These are phyloP conservation scores for Solenopsis fugax DNA, from an alignment of 1,140 invertebrate species.

Conservation along the genomic window DNA sequence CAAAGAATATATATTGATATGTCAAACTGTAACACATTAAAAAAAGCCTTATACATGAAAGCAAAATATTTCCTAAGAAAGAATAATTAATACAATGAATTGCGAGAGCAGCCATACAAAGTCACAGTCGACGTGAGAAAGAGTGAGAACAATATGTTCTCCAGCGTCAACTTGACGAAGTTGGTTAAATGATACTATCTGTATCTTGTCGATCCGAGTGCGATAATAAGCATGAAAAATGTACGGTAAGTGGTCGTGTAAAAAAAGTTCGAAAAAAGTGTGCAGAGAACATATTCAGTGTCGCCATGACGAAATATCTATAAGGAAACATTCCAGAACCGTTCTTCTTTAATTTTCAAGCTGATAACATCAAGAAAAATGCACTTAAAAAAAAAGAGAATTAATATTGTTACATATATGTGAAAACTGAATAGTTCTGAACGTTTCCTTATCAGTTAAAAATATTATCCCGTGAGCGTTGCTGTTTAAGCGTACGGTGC, in stretches of 20 bases:
- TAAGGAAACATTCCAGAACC: constrained; percentile 6
- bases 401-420: constrained; percentile 31
- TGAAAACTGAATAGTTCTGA: constrained; percentile 18
- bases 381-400: constrained; percentile 15
- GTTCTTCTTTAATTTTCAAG: neutral
- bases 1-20: constrained; percentile 16
- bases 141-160: constrained; percentile 18
- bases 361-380: neutral
- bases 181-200: neutral
- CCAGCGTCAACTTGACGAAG: constrained; percentile 11
- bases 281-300: constrained; percentile 45
- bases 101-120: neutral
- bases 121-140: constrained; percentile 8
- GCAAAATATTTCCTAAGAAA: constrained; percentile 27
- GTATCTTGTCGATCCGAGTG: neutral
- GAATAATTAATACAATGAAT: constrained; percentile 27
- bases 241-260: neutral
- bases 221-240: constrained; percentile 46
- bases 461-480: constrained; percentile 57
- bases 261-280: constrained; percentile 4
- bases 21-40: constrained; percentile 16
- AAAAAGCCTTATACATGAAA: constrained; percentile 33
- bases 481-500: constrained; percentile 69
- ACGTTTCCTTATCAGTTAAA: constrained; percentile 37
- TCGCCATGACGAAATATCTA: constrained; percentile 9